phyloP scores from a whole-genome alignment of 1,140 invertebrate species.

The Euura saliciscinereae region DNA sequence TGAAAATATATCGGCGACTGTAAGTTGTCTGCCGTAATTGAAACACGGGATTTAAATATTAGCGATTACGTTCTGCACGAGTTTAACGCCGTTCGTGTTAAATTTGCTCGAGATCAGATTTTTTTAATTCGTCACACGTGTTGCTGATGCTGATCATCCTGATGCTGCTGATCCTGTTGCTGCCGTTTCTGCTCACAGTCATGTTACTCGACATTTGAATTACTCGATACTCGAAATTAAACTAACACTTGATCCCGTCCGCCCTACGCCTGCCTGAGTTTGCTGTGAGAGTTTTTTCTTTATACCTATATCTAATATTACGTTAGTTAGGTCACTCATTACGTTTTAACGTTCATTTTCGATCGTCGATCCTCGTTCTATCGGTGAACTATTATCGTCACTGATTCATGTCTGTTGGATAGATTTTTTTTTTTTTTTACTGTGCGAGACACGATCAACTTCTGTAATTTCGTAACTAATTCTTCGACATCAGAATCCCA shows the following conservation, averaged over 20 bases:
- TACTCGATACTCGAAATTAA: neutral
- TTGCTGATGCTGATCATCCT: too few relatives aligned
- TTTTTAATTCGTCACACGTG: too few relatives aligned
- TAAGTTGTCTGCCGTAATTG: neutral
- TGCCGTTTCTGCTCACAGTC: neutral
- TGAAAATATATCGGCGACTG: neutral
- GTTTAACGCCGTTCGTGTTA: neutral
- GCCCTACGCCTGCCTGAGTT: slow-evolving; percentile 6
- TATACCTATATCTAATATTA: neutral
- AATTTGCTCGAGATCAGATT: too few relatives aligned
- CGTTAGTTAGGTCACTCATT: too few relatives aligned
- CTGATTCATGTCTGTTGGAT: too few relatives aligned
- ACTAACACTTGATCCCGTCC: neutral
- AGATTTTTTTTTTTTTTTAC: too few relatives aligned
- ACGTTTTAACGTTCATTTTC: too few relatives aligned
- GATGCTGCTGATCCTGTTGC: neutral
- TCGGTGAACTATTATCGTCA: too few relatives aligned
- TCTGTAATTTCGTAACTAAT: too few relatives aligned
- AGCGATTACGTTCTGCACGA: neutral
- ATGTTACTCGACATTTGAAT: neutral
- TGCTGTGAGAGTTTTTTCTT: slow-evolving; percentile 5
- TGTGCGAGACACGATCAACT: too few relatives aligned
- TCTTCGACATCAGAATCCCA: too few relatives aligned
- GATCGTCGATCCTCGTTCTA: too few relatives aligned
- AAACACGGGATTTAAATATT: neutral